These are phyloP conservation scores for Zonitis immaculata DNA, from an alignment of 2,888 invertebrate genomes.

Conservation along the genomic window DNA sequence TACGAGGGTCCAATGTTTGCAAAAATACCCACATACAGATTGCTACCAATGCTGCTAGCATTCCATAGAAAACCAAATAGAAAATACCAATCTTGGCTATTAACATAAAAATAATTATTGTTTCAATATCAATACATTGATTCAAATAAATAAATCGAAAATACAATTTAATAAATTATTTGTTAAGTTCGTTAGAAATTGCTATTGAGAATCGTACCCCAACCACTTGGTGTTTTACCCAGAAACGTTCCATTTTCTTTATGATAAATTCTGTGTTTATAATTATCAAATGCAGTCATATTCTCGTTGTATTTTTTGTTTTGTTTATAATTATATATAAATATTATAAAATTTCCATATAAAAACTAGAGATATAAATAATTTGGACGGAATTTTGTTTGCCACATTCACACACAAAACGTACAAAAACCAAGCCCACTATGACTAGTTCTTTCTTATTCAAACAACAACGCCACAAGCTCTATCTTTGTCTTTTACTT, in stretches of 20 bases:
- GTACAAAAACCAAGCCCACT: constrained; percentile 1
- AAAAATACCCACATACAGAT: constrained; percentile 94
- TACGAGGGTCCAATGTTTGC: constrained; percentile 81
- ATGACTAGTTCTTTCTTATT: neutral
- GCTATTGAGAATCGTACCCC: constrained; percentile 55
- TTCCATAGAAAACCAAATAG: constrained; percentile 90
- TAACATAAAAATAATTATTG: constrained; percentile 34
- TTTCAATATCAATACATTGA: neutral
- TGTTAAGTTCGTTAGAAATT: neutral
- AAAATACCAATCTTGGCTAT: constrained; percentile 92
- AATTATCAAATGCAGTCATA: constrained; percentile 19
- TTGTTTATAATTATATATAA: neutral
- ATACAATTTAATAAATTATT: neutral
- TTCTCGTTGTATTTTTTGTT: neutral
- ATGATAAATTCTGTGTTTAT: constrained; percentile 47
- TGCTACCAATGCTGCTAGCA: constrained; percentile 86
- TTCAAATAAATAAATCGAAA: neutral
- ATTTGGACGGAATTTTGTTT: neutral
- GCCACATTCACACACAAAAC: neutral
- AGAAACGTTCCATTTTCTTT: constrained; percentile 57
- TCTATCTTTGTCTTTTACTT: constrained; percentile 11
- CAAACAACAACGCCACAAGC: neutral
- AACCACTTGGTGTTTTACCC: constrained; percentile 57
- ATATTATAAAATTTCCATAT: neutral
- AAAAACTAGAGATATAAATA: neutral